These are phyloP conservation scores for Sebastes flavidus DNA, from an alignment of 2,797 vertebrate species.

Conservation along the genomic window DNA sequence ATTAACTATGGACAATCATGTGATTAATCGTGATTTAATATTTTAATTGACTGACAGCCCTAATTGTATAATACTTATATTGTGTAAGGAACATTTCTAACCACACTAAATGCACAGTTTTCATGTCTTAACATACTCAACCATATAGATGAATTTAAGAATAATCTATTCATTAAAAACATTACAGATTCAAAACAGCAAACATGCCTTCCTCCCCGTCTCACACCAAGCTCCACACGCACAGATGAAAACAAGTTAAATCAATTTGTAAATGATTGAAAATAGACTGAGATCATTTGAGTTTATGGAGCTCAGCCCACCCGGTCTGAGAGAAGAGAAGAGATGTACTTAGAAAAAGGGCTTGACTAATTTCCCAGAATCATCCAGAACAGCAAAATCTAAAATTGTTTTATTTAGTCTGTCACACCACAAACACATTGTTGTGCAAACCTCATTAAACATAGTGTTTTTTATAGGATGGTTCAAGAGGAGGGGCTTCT, in stretches of 20 bases:
- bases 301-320: background rate
- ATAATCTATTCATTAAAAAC: background rate
- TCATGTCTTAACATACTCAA: too few species aligned
- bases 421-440: slow-evolving; percentile 2
- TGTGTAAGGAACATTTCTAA: background rate
- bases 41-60: background rate
- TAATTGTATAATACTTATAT: too few species aligned
- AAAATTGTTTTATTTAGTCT: background rate
- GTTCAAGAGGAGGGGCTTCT: background rate
- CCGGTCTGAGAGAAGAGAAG: background rate
- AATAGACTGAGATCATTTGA: background rate
- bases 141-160: background rate
- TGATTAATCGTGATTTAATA: too few species aligned
- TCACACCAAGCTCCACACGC: background rate
- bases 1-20: too few species aligned
- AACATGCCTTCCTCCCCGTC: background rate
- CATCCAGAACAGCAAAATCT: background rate
- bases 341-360: background rate
- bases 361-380: background rate
- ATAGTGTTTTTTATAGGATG: background rate
- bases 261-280: background rate
- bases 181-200: background rate
- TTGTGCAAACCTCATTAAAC: background rate
- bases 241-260: background rate
- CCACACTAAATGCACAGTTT: background rate